A percentile compares a stretch with the other conserved stretches of the same genome.
These are phyloP conservation scores for Rhaphigaster nebulosa DNA, from an alignment of 2,888 invertebrate species.

Conservation along the genomic window DNA sequence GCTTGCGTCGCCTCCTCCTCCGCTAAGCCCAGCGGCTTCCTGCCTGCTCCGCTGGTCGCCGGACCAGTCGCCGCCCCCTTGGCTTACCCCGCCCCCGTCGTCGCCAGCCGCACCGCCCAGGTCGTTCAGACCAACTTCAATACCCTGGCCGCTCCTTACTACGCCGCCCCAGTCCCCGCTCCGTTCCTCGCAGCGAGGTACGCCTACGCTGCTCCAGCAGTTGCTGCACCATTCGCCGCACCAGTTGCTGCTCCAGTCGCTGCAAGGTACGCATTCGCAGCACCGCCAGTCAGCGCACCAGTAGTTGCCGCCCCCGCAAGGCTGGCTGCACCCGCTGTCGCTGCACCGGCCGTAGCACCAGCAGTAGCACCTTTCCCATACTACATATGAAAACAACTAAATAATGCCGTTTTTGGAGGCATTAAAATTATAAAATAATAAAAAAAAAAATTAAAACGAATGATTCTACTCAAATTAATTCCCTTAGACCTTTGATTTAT, in stretches of 20 bases:
- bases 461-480: too few relatives aligned
- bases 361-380: background rate
- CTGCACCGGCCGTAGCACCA: background rate
- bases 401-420: too few relatives aligned
- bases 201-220: conserved; percentile 61
- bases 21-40: conserved; percentile 41
- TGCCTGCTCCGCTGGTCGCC: conserved; percentile 62
- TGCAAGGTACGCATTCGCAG: background rate
- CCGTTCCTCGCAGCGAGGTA: conserved; percentile 55
- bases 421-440: too few relatives aligned
- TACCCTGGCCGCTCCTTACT: conserved; percentile 68
- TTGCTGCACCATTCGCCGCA: conserved; percentile 67
- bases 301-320: background rate
- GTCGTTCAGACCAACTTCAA: conserved; percentile 72
- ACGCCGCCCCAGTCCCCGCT: conserved; percentile 65
- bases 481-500: too few relatives aligned
- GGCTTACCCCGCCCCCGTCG: conserved; percentile 70
- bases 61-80: conserved; percentile 60
- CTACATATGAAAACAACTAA: too few relatives aligned
- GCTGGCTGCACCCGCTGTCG: background rate
- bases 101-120: conserved; percentile 77
- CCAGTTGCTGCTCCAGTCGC: conserved; percentile 1
- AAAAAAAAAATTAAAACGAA: too few relatives aligned
- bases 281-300: background rate
- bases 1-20: conserved; percentile 20